Base-by-base conservation (phyloP, 2,797 vertebrate species). In the Apodemus agrarius region DNA sequence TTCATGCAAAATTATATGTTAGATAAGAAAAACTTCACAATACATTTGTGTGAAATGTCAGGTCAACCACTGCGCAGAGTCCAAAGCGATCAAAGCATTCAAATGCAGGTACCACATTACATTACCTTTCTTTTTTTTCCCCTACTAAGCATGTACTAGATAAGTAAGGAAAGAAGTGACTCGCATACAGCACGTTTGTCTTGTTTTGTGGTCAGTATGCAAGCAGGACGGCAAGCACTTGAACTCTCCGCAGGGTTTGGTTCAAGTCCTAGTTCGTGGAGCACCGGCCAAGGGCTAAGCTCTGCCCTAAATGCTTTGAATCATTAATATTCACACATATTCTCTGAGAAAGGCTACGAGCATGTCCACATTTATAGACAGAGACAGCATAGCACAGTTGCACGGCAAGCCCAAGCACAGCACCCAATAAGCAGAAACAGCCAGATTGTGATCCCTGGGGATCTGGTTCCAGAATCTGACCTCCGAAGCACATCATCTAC, bases 131-230 rank as follows among this genome's bases (percentile, higher is more conserved):
- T 89, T 74, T 37, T 72, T 34, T 34, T 37, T 81, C 29, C 29
- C 16, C 69, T 34, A 79, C 57, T 40, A 46, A 67, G 89, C 46
- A 14, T 65, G 8, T 49, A 92, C 65, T 4, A 54, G 37, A 54
- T 59, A 37, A 96, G 67, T 67, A 81, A 80, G 34, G 54, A 87
- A 91, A 97, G 54, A 8, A 49, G 24, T 76, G 63, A 46, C 52
- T 89, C 4, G 10, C 10, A 0, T 21, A 34, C 14, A 67, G 49
- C 26, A 14, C 16, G 14, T 29, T 59, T n/a, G 67, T 43, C 19
- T 90, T 63, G 0, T 14, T 49, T 80, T 69, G 65, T 24, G 85
- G 8, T 26, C 21, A 52, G 46, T 10, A 6, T 43, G 4, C 6
- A 52, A 65, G 57, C 21, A 59, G 86, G 7, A 59, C 34, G 12